phyloP scores from a whole-genome alignment of 2,797 vertebrate species.

The Cryptoblepharus egeriae region DNA sequence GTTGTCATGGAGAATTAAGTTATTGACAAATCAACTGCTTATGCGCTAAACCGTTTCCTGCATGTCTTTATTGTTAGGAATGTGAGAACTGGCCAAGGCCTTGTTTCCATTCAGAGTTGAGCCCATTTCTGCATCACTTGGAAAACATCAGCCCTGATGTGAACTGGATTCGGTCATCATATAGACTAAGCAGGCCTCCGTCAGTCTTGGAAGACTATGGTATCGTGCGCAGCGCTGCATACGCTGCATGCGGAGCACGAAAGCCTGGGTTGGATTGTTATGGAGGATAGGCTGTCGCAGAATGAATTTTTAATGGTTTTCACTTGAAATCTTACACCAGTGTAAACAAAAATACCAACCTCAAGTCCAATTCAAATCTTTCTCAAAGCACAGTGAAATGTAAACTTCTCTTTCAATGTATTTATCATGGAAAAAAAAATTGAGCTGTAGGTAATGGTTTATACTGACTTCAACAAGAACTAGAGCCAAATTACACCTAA shows the following conservation, averaged over 20 bases:
- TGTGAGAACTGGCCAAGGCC: conserved; percentile 65
- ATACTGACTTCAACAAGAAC: background rate
- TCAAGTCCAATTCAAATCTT: background rate
- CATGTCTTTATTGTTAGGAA: conserved; percentile 61
- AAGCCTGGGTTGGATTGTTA: too few species aligned
- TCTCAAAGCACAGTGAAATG: background rate
- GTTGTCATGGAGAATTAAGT: conserved; percentile 78
- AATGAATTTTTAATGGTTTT: background rate
- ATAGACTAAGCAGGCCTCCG: too few species aligned
- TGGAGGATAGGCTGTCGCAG: too few species aligned
- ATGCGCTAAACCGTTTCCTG: conserved; percentile 58
- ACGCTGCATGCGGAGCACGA: too few species aligned
- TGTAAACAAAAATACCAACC: background rate
- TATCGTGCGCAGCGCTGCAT: too few species aligned
- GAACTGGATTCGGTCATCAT: background rate
- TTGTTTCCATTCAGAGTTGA: conserved; percentile 51
- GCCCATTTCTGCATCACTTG: conserved; percentile 54
- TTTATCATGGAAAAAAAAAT: background rate
- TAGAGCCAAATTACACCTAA: background rate
- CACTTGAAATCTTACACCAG: background rate
- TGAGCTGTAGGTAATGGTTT: background rate
- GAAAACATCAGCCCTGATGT: conserved; percentile 34
- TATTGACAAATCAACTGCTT: conserved; percentile 78
- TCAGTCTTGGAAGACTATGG: too few species aligned
- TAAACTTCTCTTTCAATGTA: background rate